phyloP scores from a whole-genome alignment of 2,113 vertebrate species.

The Pelodiscus sinensis region DNA sequence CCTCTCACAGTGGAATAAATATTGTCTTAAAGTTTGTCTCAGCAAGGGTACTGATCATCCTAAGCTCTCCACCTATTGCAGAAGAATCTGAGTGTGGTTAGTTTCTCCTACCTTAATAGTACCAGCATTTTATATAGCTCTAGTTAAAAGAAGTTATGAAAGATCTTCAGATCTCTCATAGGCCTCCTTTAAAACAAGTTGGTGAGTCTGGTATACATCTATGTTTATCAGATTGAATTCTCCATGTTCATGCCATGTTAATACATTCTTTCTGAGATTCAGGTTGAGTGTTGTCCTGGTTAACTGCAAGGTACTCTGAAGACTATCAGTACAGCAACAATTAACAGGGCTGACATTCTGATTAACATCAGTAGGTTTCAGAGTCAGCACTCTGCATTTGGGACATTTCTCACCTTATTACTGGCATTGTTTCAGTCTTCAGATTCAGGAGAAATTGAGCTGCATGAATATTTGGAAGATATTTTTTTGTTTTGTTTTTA shows the following conservation, averaged over 20 bases:
- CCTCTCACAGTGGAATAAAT: slow-evolving; percentile 50
- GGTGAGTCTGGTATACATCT: not conserved
- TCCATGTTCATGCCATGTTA: not conserved
- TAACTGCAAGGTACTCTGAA: slow-evolving; percentile 61
- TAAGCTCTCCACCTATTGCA: not conserved
- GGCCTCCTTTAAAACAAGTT: not conserved
- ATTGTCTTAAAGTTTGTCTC: not conserved
- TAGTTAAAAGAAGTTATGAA: slow-evolving; percentile 22
- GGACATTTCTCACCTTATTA: slow-evolving; percentile 49
- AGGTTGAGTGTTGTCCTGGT: not conserved
- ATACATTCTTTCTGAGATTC: not conserved
- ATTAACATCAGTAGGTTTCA: slow-evolving; percentile 56
- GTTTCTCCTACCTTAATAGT: slow-evolving; percentile 52
- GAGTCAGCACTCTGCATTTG: slow-evolving; percentile 46
- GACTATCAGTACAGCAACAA: slow-evolving; percentile 10
- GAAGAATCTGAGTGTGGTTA: not conserved
- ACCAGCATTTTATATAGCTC: slow-evolving; percentile 46
- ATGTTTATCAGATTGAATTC: not conserved
- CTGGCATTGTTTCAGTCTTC: not conserved
- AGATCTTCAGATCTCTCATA: slow-evolving; percentile 55
- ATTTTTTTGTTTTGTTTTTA: too few species aligned
- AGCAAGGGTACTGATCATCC: not conserved
- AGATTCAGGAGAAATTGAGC: slow-evolving; percentile 34
- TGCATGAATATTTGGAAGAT: slow-evolving; percentile 37
- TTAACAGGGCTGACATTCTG: slow-evolving; percentile 2